phyloP scores from a whole-genome alignment of 2,888 invertebrate species.

The Lithosia quadra region DNA sequence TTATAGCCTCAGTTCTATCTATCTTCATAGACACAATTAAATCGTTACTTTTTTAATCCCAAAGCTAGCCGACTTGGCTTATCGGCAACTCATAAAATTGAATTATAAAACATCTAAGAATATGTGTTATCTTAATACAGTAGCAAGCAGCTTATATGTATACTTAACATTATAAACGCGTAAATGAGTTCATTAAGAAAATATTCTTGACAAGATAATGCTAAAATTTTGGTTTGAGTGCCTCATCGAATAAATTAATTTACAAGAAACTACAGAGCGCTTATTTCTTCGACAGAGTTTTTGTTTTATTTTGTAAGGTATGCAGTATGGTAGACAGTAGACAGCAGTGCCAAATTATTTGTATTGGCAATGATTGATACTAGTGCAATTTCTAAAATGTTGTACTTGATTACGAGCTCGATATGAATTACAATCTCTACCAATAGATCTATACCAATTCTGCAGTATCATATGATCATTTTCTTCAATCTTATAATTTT shows the following conservation, averaged over 20 bases:
- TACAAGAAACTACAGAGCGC: constrained; percentile 8
- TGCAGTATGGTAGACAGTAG: too few relatives aligned
- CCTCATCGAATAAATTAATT: constrained; percentile 21
- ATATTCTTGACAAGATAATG: constrained; percentile 72
- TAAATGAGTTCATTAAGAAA: constrained; percentile 81
- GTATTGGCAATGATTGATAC: neutral
- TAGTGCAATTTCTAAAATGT: neutral
- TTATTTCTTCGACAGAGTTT: neutral
- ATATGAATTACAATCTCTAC: too few relatives aligned
- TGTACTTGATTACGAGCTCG: too few relatives aligned
- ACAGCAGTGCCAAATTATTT: too few relatives aligned
- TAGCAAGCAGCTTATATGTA: constrained; percentile 82
- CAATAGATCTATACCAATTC: too few relatives aligned
- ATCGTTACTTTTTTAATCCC: constrained; percentile 61
- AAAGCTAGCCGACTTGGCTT: constrained; percentile 66
- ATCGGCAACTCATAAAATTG: constrained; percentile 79
- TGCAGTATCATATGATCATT: too few relatives aligned
- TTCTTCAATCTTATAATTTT: too few relatives aligned
- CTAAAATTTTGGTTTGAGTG: constrained; percentile 50
- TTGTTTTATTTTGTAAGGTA: neutral
- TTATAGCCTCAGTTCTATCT: too few relatives aligned
- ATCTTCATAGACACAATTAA: too few relatives aligned
- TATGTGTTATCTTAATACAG: constrained; percentile 85
- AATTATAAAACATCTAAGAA: constrained; percentile 82
- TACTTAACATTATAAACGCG: constrained; percentile 83